Conservation (phyloP, 2,113 vertebrate species). For the Patagioenas fasciata region DNA sequence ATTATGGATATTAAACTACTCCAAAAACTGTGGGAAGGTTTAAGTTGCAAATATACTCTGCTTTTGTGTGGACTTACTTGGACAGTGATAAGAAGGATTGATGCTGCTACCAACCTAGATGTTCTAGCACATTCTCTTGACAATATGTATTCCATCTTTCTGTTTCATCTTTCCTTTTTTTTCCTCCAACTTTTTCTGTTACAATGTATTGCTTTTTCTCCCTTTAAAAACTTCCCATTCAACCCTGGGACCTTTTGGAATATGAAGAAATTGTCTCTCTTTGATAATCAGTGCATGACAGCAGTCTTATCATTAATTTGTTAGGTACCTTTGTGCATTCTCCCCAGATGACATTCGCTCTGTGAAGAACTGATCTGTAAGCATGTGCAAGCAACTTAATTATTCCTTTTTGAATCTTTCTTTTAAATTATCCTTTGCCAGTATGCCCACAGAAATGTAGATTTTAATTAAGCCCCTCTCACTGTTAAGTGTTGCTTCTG, state of each 20-base stretch:
- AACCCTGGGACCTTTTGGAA: not conserved
- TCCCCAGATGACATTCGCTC: not conserved
- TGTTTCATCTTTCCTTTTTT: not conserved
- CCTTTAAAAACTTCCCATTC: not conserved
- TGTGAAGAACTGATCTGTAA: not conserved
- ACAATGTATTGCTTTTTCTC: not conserved
- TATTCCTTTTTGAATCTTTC: not conserved
- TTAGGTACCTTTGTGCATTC: not conserved
- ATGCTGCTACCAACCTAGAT: not conserved
- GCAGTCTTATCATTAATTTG: not conserved
- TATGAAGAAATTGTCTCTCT: not conserved
- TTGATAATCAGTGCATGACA: not conserved
- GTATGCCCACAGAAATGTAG: not conserved
- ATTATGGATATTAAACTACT: conserved; percentile 4
- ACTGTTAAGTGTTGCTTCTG: not conserved
- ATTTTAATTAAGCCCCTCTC: not conserved
- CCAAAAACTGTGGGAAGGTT: not conserved
- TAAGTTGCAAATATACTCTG: not conserved
- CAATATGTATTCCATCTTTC: not conserved
- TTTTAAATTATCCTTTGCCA: not conserved
- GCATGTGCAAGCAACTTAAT: not conserved
- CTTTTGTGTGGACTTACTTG: not conserved
- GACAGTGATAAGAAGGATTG: not conserved
- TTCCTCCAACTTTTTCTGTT: not conserved
- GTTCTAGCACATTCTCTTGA: not conserved